phyloP scores from a whole-genome alignment of 2,888 invertebrate species.

The Dusona sp. region DNA sequence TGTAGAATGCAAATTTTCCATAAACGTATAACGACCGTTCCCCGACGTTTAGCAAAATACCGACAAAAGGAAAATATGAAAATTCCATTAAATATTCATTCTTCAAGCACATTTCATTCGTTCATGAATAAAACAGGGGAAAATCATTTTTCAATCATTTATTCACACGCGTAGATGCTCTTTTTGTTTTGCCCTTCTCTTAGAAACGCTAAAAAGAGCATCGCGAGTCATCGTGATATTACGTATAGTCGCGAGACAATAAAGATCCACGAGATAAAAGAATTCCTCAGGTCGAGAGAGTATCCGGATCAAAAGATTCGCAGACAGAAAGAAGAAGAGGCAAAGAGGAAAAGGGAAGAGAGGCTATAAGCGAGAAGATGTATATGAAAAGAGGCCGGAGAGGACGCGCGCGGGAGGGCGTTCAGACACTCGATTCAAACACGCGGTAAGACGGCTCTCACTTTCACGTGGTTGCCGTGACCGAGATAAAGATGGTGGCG shows the following conservation, averaged over 20 bases:
- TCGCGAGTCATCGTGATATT: conserved; percentile 27
- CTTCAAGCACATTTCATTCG: background rate
- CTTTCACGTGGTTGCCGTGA: conserved; percentile 84
- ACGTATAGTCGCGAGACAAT: conserved; percentile 23
- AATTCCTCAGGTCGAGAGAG: conserved; percentile 22
- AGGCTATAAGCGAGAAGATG: conserved; percentile 12
- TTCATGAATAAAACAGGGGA: background rate
- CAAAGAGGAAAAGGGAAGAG: conserved; percentile 9
- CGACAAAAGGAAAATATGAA: conserved; percentile 17
- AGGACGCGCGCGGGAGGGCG: conserved; percentile 35
- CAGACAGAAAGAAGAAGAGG: conserved; percentile 6
- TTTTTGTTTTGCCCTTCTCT: background rate
- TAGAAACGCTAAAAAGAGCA: background rate
- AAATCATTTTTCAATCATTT: background rate
- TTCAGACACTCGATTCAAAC: conserved; percentile 51
- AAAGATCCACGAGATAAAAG: conserved; percentile 29
- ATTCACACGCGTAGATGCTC: background rate
- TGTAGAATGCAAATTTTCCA: conserved; percentile 20
- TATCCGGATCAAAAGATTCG: conserved; percentile 30
- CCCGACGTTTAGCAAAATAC: background rate
- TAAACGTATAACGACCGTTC: conserved; percentile 7
- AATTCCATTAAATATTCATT: background rate
- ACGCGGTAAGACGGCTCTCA: conserved; percentile 77
- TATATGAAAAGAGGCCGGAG: conserved; percentile 38
- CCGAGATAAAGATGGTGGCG: conserved; percentile 83